These are phyloP conservation scores for Propithecus coquereli DNA, from an alignment of 2,113 vertebrate species.

Conservation along the genomic window DNA sequence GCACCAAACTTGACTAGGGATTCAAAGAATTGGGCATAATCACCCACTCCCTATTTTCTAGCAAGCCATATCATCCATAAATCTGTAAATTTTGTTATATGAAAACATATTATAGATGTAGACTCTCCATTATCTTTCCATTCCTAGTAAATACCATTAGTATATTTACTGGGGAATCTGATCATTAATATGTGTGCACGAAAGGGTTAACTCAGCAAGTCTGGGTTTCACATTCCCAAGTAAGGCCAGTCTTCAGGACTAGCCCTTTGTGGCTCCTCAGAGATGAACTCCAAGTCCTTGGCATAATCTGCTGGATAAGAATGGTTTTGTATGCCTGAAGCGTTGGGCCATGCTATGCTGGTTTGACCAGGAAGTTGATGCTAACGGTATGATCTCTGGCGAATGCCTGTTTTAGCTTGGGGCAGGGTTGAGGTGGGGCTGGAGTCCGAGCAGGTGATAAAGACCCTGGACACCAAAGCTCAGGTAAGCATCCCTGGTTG, in stretches of 20 bases:
- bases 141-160: neutral
- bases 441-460: neutral
- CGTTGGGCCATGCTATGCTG: neutral
- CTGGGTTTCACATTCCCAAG: too few species aligned
- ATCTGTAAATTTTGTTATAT: conserved; percentile 10
- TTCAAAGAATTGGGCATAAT: neutral
- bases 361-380: neutral
- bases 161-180: neutral
- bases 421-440: neutral
- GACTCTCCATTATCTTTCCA: neutral
- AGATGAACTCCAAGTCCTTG: neutral
- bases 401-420: neutral
- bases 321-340: neutral
- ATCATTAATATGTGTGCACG: neutral
- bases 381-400: neutral
- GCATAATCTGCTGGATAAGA: neutral
- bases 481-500: neutral
- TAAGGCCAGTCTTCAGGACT: neutral
- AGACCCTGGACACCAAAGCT: neutral
- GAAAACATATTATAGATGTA: neutral
- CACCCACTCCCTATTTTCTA: neutral
- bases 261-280: neutral
- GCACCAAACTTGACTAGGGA: neutral
- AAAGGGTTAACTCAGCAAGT: neutral
- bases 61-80: neutral